Conservation (phyloP, 2,113 vertebrate genomes). For the Ibidorhyncha struthersii region DNA sequence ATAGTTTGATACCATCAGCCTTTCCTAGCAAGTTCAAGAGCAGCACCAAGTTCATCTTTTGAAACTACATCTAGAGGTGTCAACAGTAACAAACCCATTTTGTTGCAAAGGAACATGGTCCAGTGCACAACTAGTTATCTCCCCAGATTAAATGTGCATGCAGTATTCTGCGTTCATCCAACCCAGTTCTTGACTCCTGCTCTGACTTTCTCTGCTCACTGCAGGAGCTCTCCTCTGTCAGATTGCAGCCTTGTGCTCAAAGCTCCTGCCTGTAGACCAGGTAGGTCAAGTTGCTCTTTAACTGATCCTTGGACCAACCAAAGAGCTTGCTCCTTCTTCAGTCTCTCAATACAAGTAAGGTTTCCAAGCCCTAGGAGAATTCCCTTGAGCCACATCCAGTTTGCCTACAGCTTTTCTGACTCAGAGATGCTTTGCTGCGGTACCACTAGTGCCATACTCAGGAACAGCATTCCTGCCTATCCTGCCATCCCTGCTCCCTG, state of each 20-base stretch:
- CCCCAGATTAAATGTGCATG: fast-evolving
- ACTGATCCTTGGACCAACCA: background rate
- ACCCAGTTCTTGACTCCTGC: background rate
- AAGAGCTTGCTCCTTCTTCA: background rate
- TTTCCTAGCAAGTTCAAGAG: background rate
- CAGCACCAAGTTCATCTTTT: background rate
- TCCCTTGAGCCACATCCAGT: background rate
- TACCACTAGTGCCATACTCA: too few species aligned
- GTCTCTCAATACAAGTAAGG: background rate
- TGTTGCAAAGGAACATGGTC: background rate
- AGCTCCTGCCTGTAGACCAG: background rate
- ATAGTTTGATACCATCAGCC: background rate
- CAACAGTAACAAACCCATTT: background rate
- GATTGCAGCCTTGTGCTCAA: background rate
- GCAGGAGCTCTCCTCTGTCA: background rate
- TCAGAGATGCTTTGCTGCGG: background rate
- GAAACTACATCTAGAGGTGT: background rate
- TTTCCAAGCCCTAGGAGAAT: background rate
- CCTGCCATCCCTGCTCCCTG: background rate
- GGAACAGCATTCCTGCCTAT: background rate
- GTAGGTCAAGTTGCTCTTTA: background rate
- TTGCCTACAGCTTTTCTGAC: background rate
- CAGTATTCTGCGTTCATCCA: background rate
- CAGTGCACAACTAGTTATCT: background rate
- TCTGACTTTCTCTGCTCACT: background rate